phyloP scores from a whole-genome alignment of 2,888 invertebrate genomes.

The Pollenia amentaria region DNA sequence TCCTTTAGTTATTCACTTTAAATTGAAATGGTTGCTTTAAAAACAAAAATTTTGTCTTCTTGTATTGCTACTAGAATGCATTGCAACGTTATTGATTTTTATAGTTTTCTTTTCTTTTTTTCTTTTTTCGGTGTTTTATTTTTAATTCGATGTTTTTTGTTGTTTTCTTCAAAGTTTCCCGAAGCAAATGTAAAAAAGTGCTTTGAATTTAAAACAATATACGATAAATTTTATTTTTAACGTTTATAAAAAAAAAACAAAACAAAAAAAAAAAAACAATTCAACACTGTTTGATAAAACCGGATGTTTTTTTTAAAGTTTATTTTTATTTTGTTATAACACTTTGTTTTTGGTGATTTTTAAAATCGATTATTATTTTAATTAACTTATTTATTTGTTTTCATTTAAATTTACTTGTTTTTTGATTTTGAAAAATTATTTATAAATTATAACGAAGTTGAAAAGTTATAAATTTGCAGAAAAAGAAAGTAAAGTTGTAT shows the following conservation, averaged over 20 bases:
- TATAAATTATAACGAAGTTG: constrained; percentile 61
- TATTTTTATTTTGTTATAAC: constrained; percentile 54
- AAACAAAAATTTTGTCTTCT: constrained; percentile 43
- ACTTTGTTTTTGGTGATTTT: constrained; percentile 14
- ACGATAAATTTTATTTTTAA: constrained; percentile 31
- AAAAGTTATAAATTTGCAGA: constrained; percentile 66
- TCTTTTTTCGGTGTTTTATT: not conserved
- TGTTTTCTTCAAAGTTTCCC: constrained; percentile 31
- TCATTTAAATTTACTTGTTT: constrained; percentile 71
- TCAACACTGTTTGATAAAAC: constrained; percentile 44
- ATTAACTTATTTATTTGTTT: constrained; percentile 51
- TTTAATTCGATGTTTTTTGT: constrained; percentile 25
- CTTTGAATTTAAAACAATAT: constrained; percentile 41
- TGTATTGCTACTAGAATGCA: constrained; percentile 51
- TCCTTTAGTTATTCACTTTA: constrained; percentile 50
- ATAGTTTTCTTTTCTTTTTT: constrained; percentile 32
- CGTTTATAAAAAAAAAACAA: constrained; percentile 24
- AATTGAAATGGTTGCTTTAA: constrained; percentile 22
- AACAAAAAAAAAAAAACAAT: constrained; percentile 43
- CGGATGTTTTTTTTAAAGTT: constrained; percentile 46
- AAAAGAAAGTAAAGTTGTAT: constrained; percentile 77
- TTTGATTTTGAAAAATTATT: constrained; percentile 54
- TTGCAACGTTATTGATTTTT: constrained; percentile 72
- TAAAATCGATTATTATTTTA: constrained; percentile 1
- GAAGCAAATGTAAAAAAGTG: constrained; percentile 44